phyloP scores from a whole-genome alignment of 2,888 invertebrate genomes.

The Erynnis tages region DNA sequence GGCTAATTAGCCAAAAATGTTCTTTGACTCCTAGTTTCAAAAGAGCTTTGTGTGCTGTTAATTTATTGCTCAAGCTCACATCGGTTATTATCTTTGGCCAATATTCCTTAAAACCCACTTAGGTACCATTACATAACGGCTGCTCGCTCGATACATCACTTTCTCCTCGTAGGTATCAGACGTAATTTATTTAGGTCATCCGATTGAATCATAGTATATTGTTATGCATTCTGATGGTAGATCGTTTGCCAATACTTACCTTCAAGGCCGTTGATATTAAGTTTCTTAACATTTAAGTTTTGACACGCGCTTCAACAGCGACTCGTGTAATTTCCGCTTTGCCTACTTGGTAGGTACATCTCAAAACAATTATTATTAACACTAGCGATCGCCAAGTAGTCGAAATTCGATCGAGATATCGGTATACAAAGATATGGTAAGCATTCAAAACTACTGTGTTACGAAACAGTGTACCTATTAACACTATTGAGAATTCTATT shows the following conservation, averaged over 20 bases:
- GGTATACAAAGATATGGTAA: too few relatives aligned
- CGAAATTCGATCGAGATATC: too few relatives aligned
- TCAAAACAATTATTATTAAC: too few relatives aligned
- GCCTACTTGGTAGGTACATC: background rate
- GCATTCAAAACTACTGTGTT: too few relatives aligned
- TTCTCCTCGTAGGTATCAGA: constrained; percentile 64
- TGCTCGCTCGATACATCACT: constrained; percentile 68
- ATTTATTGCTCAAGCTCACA: constrained; percentile 14
- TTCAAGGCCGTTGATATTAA: constrained; percentile 57
- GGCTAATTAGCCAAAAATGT: constrained; percentile 26
- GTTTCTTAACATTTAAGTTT: constrained; percentile 35
- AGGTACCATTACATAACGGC: constrained; percentile 55
- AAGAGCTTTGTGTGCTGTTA: constrained; percentile 10
- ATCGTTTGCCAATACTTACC: constrained; percentile 46
- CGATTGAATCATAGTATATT: constrained; percentile 56
- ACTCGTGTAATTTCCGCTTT: background rate
- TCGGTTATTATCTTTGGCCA: constrained; percentile 31
- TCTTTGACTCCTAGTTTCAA: constrained; percentile 20
- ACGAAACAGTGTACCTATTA: background rate
- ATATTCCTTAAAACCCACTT: constrained; percentile 37
- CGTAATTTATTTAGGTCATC: constrained; percentile 59
- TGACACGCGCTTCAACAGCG: constrained; percentile 2
- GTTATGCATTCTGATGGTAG: constrained; percentile 63
- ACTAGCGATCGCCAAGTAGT: too few relatives aligned
- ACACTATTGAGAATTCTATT: constrained; percentile 11